A percentile compares a stretch with the other conserved stretches of the same genome.
These are phyloP conservation scores for Ranitomeya variabilis DNA, from an alignment of 2,113 vertebrate genomes.

Conservation along the genomic window DNA sequence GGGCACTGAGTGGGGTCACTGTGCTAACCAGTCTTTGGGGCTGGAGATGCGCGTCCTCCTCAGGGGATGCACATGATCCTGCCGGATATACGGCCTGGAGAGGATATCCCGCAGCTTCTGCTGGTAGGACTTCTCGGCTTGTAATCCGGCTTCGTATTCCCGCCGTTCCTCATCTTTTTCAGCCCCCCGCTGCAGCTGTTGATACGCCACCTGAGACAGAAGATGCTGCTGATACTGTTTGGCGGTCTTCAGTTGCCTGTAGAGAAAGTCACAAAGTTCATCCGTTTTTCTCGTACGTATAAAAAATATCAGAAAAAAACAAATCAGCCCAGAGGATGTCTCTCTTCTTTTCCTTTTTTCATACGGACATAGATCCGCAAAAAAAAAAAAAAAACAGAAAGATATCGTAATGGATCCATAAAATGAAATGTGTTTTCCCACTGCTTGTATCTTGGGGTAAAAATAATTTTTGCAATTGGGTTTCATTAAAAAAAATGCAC, in stretches of 20 bases:
- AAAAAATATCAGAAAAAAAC: no score
- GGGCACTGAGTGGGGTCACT: not conserved
- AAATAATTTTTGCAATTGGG: no score
- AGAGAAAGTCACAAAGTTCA: not conserved
- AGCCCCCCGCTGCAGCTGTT: conserved; percentile 61
- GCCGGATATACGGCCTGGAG: conserved; percentile 51
- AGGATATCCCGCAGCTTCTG: conserved; percentile 72
- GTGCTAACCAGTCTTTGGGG: conserved; percentile 43
- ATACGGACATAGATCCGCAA: no score
- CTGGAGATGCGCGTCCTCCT: conserved; percentile 65
- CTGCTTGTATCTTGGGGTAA: no score
- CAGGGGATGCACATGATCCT: conserved; percentile 71
- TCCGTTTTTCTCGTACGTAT: no score
- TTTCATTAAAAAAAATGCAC: no score
- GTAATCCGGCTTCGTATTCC: conserved; percentile 67
- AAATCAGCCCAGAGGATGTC: no score
- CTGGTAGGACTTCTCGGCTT: conserved; percentile 66
- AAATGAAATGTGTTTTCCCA: no score
- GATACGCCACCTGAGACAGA: conserved; percentile 73
- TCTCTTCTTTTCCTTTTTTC: no score
- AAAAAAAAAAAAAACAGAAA: no score
- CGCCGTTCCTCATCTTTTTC: conserved; percentile 68
- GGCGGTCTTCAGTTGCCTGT: conserved; percentile 68
- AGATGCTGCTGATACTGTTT: conserved; percentile 77
- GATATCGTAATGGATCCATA: no score